phyloP scores from a whole-genome alignment of 2,888 invertebrate species.

The Melieria crassipennis region DNA sequence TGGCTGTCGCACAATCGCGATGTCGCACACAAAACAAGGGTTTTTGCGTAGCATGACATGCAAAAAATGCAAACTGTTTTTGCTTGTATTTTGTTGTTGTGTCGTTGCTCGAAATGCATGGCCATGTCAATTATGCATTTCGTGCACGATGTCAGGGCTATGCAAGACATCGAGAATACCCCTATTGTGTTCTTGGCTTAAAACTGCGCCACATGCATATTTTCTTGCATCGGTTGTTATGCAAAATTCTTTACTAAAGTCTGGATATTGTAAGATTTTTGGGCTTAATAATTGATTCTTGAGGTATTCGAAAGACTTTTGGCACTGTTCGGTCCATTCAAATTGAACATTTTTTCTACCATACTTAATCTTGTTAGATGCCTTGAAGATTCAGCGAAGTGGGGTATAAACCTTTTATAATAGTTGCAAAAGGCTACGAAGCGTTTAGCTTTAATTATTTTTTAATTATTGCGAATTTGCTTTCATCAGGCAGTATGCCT shows the following conservation, averaged over 20 bases:
- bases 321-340: slow-evolving; percentile 30
- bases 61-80: too few species aligned
- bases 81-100: too few species aligned
- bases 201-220: slow-evolving; percentile 15
- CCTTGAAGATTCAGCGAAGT: slow-evolving; percentile 23
- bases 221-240: slow-evolving; percentile 39
- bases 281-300: slow-evolving; percentile 17
- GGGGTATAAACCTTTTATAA: slow-evolving; percentile 27
- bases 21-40: too few species aligned
- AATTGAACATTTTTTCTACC: slow-evolving; percentile 28
- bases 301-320: slow-evolving; percentile 30
- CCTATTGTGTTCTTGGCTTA: slow-evolving; percentile 35
- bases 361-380: slow-evolving; percentile 14
- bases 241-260: slow-evolving; percentile 33
- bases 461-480: slow-evolving; percentile 23
- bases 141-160: too few species aligned
- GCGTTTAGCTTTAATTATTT: neutral
- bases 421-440: too few species aligned
- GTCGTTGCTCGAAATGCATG: too few species aligned
- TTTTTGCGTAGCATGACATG: too few species aligned
- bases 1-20: too few species aligned
- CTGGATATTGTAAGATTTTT: slow-evolving; percentile 31
- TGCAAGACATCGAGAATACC: too few species aligned
- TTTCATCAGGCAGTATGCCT: slow-evolving; percentile 32
- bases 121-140: too few species aligned